Conservation (phyloP, 2,888 invertebrate genomes). For the Macrophya annulata region DNA sequence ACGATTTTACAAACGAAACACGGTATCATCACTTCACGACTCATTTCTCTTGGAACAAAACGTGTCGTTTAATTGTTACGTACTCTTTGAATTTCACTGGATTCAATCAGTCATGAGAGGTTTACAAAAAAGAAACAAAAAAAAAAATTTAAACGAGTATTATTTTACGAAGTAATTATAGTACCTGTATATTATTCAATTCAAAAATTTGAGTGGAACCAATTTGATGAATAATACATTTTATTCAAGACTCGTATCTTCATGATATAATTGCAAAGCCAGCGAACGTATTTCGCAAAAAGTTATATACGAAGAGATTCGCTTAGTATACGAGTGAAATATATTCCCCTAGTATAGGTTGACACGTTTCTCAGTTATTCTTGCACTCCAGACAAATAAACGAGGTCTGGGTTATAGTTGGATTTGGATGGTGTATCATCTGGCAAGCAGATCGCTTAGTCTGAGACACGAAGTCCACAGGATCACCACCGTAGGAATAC, state of each 20-base stretch:
- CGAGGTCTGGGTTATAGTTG: constrained; percentile 45
- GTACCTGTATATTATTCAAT: not conserved
- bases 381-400: constrained; percentile 41
- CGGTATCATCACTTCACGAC: not conserved
- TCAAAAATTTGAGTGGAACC: constrained; percentile 4
- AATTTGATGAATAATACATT: constrained; percentile 23
- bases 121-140: not conserved
- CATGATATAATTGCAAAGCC: not conserved
- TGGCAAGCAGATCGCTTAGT: constrained; percentile 30
- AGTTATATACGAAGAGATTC: constrained; percentile 6
- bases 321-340: constrained; percentile 12
- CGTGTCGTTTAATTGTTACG: not conserved
- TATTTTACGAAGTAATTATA: not conserved
- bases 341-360: not conserved
- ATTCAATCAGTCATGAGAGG: not conserved
- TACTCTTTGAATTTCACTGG: not conserved
- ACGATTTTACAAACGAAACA: not conserved
- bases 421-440: constrained; percentile 49
- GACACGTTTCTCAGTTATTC: constrained; percentile 48
- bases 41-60: not conserved
- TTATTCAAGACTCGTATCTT: not conserved
- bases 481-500: not conserved
- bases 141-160: no score
- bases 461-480: not conserved
- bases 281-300: not conserved